A percentile compares a stretch with the other conserved stretches of the same genome.
phyloP scores from a whole-genome alignment of 2,113 vertebrate species.

The Tympanuchus pallidicinctus region DNA sequence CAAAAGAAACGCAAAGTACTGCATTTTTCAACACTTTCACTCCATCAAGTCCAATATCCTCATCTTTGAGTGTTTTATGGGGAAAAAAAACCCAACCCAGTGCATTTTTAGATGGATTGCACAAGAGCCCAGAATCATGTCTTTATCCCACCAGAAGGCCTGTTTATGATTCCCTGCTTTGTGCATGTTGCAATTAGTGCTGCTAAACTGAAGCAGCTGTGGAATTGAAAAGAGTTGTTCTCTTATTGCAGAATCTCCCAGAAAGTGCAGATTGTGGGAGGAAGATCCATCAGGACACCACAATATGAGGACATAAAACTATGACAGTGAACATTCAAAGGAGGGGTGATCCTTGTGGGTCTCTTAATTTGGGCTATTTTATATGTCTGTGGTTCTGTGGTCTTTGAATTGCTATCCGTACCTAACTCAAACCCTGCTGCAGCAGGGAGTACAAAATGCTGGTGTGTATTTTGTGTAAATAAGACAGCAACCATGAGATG shows the following conservation, averaged over 20 bases:
- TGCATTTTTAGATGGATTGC: background rate
- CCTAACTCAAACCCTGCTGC: background rate
- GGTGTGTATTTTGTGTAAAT: fast-evolving
- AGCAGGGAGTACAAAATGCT: background rate
- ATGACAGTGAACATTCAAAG: background rate
- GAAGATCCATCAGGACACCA: background rate
- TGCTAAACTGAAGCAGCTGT: background rate
- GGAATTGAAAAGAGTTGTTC: background rate
- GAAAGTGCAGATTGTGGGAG: background rate
- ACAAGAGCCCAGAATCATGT: background rate
- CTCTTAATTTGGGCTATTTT: background rate
- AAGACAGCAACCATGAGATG: background rate
- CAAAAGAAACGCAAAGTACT: background rate
- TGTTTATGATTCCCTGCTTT: background rate
- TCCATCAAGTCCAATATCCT: background rate
- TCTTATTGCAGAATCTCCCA: background rate
- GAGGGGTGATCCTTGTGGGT: background rate
- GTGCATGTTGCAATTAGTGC: background rate
- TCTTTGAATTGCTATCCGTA: background rate
- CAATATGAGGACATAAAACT: background rate
- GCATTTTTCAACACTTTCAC: background rate
- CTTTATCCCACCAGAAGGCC: background rate
- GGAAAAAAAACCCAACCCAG: background rate
- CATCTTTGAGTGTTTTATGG: background rate
- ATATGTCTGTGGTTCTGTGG: background rate